phyloP scores from a whole-genome alignment of 1,140 invertebrate species.

The Brachionus rubens region DNA sequence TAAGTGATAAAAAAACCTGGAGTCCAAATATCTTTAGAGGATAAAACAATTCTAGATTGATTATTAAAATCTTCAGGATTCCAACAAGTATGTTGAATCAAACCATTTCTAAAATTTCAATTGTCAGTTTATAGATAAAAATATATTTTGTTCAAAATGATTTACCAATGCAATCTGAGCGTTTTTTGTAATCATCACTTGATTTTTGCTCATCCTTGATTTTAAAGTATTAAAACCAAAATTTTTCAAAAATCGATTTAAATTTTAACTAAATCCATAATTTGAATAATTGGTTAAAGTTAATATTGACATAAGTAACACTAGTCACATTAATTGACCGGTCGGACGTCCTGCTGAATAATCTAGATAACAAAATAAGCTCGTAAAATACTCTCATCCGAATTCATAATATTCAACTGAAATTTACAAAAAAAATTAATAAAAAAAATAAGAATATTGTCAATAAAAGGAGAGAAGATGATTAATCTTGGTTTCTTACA shows the following conservation, averaged over 20 bases:
- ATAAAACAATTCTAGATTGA: conserved; percentile 30
- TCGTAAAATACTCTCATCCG: conserved; percentile 26
- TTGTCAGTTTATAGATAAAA: background rate
- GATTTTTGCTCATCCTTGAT: conserved; percentile 46
- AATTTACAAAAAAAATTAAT: too few species aligned
- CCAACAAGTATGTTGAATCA: conserved; percentile 31
- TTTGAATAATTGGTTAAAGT: conserved; percentile 40
- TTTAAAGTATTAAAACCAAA: background rate
- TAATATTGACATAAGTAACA: conserved; percentile 31
- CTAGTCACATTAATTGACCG: conserved; percentile 12
- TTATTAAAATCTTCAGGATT: conserved; percentile 38
- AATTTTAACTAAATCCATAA: conserved; percentile 38
- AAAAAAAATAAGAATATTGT: background rate
- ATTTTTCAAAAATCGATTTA: background rate
- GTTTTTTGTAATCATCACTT: conserved; percentile 46
- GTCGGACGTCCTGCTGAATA: conserved; percentile 27
- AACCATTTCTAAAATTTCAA: conserved; percentile 31
- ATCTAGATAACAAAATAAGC: background rate
- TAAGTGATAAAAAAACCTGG: background rate
- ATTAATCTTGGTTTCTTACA: background rate
- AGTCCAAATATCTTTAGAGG: conserved; percentile 45
- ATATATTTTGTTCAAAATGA: background rate
- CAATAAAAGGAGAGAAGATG: background rate
- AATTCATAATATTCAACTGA: conserved; percentile 17
- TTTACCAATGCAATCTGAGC: conserved; percentile 34